A percentile compares a stretch with the other conserved stretches of the same genome.
Evolutionary conservation across 2,797 vertebrate genomes (phyloP).

Genomic region (Gambusia yucatana): DNA sequence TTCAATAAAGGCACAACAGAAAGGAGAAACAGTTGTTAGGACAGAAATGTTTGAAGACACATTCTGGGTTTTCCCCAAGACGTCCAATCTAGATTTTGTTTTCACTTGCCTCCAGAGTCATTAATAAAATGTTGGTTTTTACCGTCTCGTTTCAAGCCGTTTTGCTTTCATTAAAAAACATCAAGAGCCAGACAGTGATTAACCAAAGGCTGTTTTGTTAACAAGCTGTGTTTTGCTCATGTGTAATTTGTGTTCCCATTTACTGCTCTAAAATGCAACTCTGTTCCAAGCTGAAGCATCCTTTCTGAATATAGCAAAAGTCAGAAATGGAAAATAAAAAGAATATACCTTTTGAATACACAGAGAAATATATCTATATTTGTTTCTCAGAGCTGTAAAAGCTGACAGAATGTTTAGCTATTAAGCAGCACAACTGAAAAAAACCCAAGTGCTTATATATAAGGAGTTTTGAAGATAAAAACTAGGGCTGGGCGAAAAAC

Average conservation of each 20-base stretch:
- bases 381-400: not conserved
- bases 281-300: not conserved
- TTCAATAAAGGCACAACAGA: not conserved
- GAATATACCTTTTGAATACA: not conserved
- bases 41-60: not conserved
- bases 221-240: not conserved
- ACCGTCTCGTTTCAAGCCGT: not conserved
- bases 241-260: not conserved
- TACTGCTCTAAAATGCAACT: not conserved
- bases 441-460: not conserved
- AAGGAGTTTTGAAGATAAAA: not conserved
- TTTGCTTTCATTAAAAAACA: conserved; percentile 5
- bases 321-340: not conserved
- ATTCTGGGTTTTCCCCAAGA: not conserved
- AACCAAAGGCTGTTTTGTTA: not conserved
- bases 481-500: too few species aligned
- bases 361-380: too few species aligned
- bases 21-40: not conserved
- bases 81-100: not conserved
- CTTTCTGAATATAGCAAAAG: not conserved
- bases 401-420: not conserved
- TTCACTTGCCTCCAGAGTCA: not conserved
- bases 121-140: conserved; percentile 1
- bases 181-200: not conserved
- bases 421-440: not conserved